Conservation (phyloP, 1,140 invertebrate genomes). For the Drosophila ananassae region DNA sequence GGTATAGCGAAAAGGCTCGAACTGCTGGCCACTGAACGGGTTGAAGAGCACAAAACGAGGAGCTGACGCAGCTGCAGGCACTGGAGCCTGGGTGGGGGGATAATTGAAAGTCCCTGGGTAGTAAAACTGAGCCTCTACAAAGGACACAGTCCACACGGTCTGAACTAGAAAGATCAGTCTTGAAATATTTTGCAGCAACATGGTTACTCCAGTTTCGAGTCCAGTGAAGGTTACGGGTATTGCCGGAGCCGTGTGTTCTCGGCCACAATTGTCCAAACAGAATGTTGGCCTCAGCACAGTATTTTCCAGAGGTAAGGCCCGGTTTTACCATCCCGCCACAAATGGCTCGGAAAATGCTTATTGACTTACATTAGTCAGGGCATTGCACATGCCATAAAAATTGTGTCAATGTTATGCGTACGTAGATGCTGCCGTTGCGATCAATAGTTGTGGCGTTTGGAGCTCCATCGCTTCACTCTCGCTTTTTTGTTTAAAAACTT, state of each 20-base stretch:
- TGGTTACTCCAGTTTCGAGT: constrained; percentile 42
- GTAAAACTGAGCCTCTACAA: constrained; percentile 31
- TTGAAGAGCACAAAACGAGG: constrained; percentile 42
- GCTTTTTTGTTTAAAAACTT: background rate
- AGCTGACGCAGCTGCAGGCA: background rate
- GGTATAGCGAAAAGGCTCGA: constrained; percentile 31
- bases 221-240: constrained; percentile 17
- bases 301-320: constrained; percentile 3
- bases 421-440: background rate
- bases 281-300: constrained; percentile 41
- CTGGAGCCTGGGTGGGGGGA: background rate
- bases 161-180: constrained; percentile 17
- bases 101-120: background rate
- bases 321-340: constrained; percentile 18
- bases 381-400: constrained; percentile 27
- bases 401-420: constrained; percentile 67
- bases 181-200: constrained; percentile 36
- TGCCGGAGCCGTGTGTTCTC: constrained; percentile 48
- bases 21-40: constrained; percentile 31
- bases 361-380: constrained; percentile 47
- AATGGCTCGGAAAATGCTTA: constrained; percentile 72
- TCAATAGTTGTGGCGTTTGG: constrained; percentile 33
- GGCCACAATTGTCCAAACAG: constrained; percentile 70
- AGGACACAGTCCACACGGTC: background rate
- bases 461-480: constrained; percentile 5